Conservation (phyloP, 1,140 invertebrate genomes). For the Hycleus phaleratus region DNA sequence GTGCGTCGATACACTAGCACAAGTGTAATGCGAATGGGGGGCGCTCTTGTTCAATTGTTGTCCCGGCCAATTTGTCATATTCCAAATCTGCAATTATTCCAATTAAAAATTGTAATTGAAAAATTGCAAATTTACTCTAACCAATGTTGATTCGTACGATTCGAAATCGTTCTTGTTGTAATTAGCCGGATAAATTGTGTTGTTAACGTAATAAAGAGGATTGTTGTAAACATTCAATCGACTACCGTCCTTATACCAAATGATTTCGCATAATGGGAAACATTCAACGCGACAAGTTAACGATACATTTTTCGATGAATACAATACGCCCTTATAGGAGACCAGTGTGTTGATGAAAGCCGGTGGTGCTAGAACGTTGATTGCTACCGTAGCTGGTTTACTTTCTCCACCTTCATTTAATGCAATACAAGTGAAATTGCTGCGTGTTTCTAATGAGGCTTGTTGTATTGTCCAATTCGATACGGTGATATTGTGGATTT, state of each 20-base stretch:
- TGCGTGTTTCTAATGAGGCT: slow-evolving; percentile 70
- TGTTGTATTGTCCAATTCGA: slow-evolving; percentile 69
- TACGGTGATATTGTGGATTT: slow-evolving; percentile 63
- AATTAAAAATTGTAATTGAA: not conserved
- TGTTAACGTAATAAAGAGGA: slow-evolving; percentile 59
- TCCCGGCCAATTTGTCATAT: slow-evolving; percentile 74
- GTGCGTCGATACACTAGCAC: slow-evolving; percentile 58
- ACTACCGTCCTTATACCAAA: slow-evolving; percentile 71
- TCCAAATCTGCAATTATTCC: slow-evolving; percentile 48
- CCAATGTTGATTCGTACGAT: slow-evolving; percentile 74
- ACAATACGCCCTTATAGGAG: slow-evolving; percentile 70
- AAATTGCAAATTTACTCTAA: slow-evolving; percentile 38
- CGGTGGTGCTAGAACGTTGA: slow-evolving; percentile 77
- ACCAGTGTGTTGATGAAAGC: slow-evolving; percentile 76
- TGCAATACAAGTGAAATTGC: slow-evolving; percentile 81
- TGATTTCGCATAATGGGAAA: slow-evolving; percentile 72
- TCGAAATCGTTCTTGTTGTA: slow-evolving; percentile 74
- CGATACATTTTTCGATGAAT: slow-evolving; percentile 62
- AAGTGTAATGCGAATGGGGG: slow-evolving; percentile 79
- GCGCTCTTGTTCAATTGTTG: slow-evolving; percentile 63
- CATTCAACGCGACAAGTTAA: slow-evolving; percentile 84
- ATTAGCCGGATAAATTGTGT: slow-evolving; percentile 57
- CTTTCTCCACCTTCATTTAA: slow-evolving; percentile 75
- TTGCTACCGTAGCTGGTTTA: slow-evolving; percentile 57
- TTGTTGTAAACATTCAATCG: slow-evolving; percentile 55